Evolutionary conservation across 1,140 invertebrate genomes (phyloP).

Genomic region (Lucilia sericata): DNA sequence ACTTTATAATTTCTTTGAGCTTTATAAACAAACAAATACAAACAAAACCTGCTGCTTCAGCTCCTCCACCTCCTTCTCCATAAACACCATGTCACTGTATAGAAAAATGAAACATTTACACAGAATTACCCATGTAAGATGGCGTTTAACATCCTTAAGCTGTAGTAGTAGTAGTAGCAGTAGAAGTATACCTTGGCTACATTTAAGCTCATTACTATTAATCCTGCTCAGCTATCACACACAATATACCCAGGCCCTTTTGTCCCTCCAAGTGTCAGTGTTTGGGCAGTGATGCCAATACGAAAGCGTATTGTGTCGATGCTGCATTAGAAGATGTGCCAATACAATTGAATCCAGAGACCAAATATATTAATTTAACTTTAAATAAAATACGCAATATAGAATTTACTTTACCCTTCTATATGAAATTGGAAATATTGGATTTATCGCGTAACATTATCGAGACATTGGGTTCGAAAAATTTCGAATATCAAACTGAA

Average conservation of each 20-base stretch:
- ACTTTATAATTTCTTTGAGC: background rate
- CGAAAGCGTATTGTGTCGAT: slow-evolving; percentile 79
- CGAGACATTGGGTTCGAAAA: slow-evolving; percentile 79
- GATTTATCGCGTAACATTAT: slow-evolving; percentile 87
- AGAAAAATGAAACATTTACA: slow-evolving; percentile 23
- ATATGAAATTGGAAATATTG: slow-evolving; percentile 81
- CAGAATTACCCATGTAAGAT: slow-evolving; percentile 29
- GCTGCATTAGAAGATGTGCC: slow-evolving; percentile 85
- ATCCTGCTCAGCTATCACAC: slow-evolving; percentile 48
- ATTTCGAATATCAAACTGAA: slow-evolving; percentile 81
- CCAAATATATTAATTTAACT: slow-evolving; percentile 81
- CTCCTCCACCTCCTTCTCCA: background rate
- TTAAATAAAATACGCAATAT: slow-evolving; percentile 80
- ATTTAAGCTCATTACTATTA: slow-evolving; percentile 49
- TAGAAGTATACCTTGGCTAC: slow-evolving; percentile 27
- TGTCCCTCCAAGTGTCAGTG: slow-evolving; percentile 85
- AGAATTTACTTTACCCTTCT: slow-evolving; percentile 80
- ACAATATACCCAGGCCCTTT: slow-evolving; percentile 71
- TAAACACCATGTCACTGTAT: background rate
- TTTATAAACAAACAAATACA: background rate
- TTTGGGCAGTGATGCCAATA: slow-evolving; percentile 75
- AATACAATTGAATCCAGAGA: slow-evolving; percentile 88
- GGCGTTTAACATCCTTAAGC: slow-evolving; percentile 8
- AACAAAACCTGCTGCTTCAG: background rate
- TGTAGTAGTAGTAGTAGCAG: background rate